These are phyloP conservation scores for Vanessa tameamea DNA, from an alignment of 1,140 invertebrate species.

Conservation along the genomic window DNA sequence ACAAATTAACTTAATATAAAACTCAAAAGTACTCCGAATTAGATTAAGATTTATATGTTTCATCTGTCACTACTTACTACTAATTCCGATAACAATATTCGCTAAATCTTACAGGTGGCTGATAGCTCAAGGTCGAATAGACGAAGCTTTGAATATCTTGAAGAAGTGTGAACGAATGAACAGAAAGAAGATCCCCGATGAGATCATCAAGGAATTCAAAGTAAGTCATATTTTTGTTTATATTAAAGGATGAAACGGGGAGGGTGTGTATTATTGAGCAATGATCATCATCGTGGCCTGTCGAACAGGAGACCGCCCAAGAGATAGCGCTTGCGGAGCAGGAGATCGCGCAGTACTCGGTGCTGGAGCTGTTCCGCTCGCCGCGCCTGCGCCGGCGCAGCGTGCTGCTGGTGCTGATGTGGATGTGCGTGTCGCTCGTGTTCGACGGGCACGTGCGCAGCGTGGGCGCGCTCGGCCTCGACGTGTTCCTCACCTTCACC, in stretches of 20 bases:
- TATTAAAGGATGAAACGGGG: too few species aligned
- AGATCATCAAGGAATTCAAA: slow-evolving; percentile 86
- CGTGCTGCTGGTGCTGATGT: slow-evolving; percentile 87
- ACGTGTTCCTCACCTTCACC: slow-evolving; percentile 91
- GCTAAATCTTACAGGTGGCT: slow-evolving; percentile 84
- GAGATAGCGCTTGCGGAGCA: slow-evolving; percentile 60
- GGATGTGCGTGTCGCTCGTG: slow-evolving; percentile 91
- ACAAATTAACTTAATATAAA: too few species aligned
- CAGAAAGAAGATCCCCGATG: slow-evolving; percentile 85
- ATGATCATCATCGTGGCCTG: not conserved
- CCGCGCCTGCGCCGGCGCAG: slow-evolving; percentile 86
- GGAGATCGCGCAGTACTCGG: slow-evolving; percentile 82
- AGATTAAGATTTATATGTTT: too few species aligned
- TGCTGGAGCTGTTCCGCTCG: slow-evolving; percentile 88
- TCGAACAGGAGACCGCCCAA: slow-evolving; percentile 60
- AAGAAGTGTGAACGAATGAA: slow-evolving; percentile 89
- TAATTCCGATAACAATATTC: slow-evolving; percentile 9
- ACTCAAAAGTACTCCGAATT: too few species aligned
- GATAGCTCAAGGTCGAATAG: slow-evolving; percentile 89
- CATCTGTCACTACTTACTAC: too few species aligned
- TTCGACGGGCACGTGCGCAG: slow-evolving; percentile 94
- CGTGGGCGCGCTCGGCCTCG: slow-evolving; percentile 88
- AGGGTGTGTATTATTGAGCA: not conserved
- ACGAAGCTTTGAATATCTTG: slow-evolving; percentile 88
- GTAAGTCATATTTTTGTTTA: slow-evolving; percentile 62